Conservation (phyloP, 2,113 vertebrate species). For the Centropristis striata region DNA sequence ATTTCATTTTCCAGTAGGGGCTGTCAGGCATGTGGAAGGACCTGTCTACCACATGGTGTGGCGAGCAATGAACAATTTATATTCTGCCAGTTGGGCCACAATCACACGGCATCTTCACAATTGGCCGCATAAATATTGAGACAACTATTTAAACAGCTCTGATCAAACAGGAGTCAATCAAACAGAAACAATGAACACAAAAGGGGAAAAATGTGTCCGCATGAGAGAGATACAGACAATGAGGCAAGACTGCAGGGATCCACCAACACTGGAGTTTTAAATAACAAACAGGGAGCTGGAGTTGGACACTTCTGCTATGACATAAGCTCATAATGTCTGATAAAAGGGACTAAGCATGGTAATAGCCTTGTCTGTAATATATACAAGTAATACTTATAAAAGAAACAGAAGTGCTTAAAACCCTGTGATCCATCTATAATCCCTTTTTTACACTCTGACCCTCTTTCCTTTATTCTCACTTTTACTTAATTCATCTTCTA, state of each 20-base stretch:
- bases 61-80: slow-evolving; percentile 38
- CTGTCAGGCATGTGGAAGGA: slow-evolving; percentile 48
- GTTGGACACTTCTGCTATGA: neutral
- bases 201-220: neutral
- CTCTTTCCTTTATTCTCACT: neutral
- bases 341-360: neutral
- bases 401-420: slow-evolving; percentile 1
- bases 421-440: slow-evolving; percentile 25
- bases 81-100: slow-evolving; percentile 48
- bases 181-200: slow-evolving; percentile 38
- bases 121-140: slow-evolving; percentile 66
- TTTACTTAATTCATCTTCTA: neutral
- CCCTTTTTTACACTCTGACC: slow-evolving; percentile 15
- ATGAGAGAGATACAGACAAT: slow-evolving; percentile 13
- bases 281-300: slow-evolving; percentile 5
- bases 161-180: slow-evolving; percentile 66
- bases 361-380: slow-evolving; percentile 9
- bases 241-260: neutral
- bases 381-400: slow-evolving; percentile 7
- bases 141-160: slow-evolving; percentile 68
- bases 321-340: slow-evolving; percentile 18
- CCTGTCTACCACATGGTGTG: slow-evolving; percentile 42
- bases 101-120: slow-evolving; percentile 58
- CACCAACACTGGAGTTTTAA: slow-evolving; percentile 8
- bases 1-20: slow-evolving; percentile 62